A percentile compares a stretch with the other conserved stretches of the same genome.
Conservation (phyloP, 2,797 vertebrate species). For the Lemur catta region DNA sequence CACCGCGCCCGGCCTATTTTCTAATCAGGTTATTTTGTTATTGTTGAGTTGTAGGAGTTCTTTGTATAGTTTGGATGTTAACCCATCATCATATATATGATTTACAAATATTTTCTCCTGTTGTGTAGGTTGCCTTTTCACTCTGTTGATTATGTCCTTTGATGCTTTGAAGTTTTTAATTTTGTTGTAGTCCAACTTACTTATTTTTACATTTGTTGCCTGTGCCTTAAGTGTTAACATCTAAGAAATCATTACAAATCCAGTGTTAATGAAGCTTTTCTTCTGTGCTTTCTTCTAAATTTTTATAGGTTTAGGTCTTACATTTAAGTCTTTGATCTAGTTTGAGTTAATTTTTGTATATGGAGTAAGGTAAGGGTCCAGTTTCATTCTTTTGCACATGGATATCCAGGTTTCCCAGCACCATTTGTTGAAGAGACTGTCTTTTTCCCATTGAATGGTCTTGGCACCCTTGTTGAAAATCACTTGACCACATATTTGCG, state of each 20-base stretch:
- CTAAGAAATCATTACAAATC: background rate
- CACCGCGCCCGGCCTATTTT: too few relatives aligned
- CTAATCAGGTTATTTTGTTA: background rate
- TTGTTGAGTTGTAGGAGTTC: background rate
- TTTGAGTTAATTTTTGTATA: background rate
- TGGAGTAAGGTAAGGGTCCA: background rate
- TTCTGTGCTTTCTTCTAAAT: background rate
- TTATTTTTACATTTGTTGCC: background rate
- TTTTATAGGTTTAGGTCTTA: background rate
- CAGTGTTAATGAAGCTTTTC: background rate
- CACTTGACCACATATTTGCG: background rate
- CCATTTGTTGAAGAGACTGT: background rate
- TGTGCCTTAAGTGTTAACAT: background rate
- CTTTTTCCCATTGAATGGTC: background rate
- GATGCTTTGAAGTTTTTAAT: background rate
- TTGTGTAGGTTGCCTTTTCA: background rate
- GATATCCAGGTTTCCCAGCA: background rate
- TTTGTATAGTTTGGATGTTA: constrained; percentile 5
- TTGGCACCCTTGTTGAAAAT: background rate
- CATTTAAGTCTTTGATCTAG: background rate
- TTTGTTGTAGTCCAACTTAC: background rate
- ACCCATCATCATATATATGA: background rate
- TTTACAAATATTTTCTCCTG: constrained; percentile 16
- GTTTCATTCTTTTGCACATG: background rate
- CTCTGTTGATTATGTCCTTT: background rate